Conservation (phyloP, 2,888 invertebrate genomes). For the Colletes collaris region DNA sequence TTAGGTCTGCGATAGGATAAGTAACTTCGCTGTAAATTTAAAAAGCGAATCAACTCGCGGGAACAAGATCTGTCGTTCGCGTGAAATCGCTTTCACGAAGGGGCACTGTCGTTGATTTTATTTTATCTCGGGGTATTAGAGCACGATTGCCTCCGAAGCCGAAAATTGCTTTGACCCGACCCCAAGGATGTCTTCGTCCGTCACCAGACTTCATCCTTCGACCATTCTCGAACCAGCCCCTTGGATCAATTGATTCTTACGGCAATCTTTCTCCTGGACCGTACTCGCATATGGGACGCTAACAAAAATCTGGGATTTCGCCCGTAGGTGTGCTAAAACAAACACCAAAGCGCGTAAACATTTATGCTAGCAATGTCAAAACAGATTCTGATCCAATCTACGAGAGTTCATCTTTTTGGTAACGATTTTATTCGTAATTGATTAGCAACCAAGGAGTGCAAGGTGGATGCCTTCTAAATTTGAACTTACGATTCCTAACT, state of each 20-base stretch:
- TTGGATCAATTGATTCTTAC: constrained; percentile 41
- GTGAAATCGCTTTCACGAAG: constrained; percentile 21
- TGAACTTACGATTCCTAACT: too few relatives aligned
- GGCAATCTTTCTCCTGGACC: constrained; percentile 15
- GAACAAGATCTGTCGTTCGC: constrained; percentile 7
- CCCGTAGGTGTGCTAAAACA: neutral
- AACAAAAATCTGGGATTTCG: neutral
- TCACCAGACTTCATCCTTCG: constrained; percentile 45
- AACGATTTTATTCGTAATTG: too few relatives aligned
- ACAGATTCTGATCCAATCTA: too few relatives aligned
- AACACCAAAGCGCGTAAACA: too few relatives aligned
- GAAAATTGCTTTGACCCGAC: constrained; percentile 64
- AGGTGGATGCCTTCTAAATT: too few relatives aligned
- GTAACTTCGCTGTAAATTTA: neutral
- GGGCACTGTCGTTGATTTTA: constrained; percentile 23
- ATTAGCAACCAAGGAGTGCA: too few relatives aligned
- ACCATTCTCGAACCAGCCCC: constrained; percentile 35
- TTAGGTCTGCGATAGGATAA: too few relatives aligned
- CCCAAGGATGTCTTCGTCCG: constrained; percentile 48
- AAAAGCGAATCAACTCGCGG: constrained; percentile 9
- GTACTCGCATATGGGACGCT: neutral
- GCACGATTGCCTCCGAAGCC: constrained; percentile 53
- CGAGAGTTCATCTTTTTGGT: too few relatives aligned
- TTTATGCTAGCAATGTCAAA: too few relatives aligned
- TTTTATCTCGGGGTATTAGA: constrained; percentile 53